Conservation (phyloP, 2,113 vertebrate genomes). For the Mormoops blainvillei region DNA sequence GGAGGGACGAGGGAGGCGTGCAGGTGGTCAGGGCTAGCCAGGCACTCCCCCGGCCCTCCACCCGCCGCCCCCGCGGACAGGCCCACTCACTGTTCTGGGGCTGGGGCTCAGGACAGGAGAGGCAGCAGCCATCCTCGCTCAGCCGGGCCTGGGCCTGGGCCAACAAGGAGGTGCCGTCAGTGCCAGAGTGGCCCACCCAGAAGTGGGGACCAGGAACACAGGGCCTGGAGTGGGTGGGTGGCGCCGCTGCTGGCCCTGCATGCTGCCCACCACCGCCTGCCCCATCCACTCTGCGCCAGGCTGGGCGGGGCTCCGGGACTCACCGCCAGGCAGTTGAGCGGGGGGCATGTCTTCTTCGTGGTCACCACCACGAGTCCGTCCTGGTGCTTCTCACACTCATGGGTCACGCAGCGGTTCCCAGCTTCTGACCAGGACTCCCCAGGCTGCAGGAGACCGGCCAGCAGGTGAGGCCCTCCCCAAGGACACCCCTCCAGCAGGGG, state of each 20-base stretch:
- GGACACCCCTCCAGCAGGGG: rapidly evolving
- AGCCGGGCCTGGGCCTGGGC: conserved; percentile 59
- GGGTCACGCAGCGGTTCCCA: conserved; percentile 66
- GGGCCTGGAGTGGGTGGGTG: rapidly evolving
- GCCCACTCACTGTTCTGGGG: neutral
- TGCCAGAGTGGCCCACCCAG: rapidly evolving
- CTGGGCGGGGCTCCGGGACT: neutral
- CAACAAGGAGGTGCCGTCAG: neutral
- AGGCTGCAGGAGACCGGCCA: conserved; percentile 51
- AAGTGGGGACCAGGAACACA: rapidly evolving
- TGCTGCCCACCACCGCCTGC: rapidly evolving
- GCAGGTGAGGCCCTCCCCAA: neutral
- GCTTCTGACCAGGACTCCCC: conserved; percentile 71
- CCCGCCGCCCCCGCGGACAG: rapidly evolving
- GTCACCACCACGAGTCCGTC: conserved; percentile 57
- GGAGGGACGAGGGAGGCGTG: neutral
- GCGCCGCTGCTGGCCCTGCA: rapidly evolving
- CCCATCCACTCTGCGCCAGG: neutral
- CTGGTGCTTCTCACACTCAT: conserved; percentile 70
- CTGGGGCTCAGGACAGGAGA: rapidly evolving
- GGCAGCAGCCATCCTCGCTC: conserved; percentile 76
- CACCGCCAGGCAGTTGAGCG: conserved; percentile 68
- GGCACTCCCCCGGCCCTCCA: rapidly evolving
- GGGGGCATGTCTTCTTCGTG: conserved; percentile 59
- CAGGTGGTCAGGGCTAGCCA: rapidly evolving